phyloP scores from a whole-genome alignment of 2,113 vertebrate species.

The Litocranius walleri region DNA sequence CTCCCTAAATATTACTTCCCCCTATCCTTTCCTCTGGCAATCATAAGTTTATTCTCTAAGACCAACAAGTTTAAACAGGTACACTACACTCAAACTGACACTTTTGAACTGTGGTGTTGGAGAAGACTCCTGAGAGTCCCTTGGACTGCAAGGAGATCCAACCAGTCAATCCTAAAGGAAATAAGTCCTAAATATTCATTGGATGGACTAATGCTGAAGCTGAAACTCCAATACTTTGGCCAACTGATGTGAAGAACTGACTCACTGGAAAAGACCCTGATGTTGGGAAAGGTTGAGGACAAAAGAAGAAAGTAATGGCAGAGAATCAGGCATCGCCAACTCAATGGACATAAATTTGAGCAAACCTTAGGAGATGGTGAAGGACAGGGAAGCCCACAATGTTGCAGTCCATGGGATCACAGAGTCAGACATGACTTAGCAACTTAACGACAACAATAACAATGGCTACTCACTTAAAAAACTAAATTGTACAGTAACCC shows the following conservation, averaged over 20 bases:
- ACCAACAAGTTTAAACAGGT: not conserved
- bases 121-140: not conserved
- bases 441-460: not conserved
- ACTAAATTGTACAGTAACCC: not conserved
- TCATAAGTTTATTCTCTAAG: not conserved
- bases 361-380: not conserved
- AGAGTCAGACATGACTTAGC: not conserved
- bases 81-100: not conserved
- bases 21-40: not conserved
- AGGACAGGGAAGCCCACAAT: not conserved
- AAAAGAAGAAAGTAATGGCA: not conserved
- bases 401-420: not conserved
- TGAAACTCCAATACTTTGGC: not conserved
- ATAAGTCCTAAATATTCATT: not conserved
- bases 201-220: not conserved
- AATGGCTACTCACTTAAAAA: not conserved
- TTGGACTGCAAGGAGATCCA: not conserved
- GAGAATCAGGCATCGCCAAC: not conserved
- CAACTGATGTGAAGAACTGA: not conserved
- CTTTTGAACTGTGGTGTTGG: not conserved
- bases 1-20: not conserved
- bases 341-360: not conserved
- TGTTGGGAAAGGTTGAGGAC: not conserved
- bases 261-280: not conserved
- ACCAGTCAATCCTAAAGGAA: not conserved